Evolutionary conservation across 2,888 invertebrate species (phyloP), one percentile per base, ranked within the genome.

Genomic region (Linnaemya vulpina): DNA sequence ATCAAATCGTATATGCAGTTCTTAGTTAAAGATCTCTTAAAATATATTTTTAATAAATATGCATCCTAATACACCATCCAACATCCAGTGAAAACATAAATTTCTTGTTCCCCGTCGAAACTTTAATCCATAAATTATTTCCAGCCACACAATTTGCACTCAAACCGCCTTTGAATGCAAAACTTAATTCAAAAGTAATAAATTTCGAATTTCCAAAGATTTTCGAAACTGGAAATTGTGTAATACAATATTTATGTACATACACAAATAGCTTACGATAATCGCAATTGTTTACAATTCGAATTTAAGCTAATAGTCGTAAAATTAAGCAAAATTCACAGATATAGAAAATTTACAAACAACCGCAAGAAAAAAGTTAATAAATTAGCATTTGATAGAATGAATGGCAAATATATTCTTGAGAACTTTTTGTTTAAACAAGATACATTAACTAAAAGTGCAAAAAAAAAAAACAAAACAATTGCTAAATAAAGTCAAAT

Each of bases 281-380:
- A 76, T 70, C 55, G 55, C 62, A 78, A 74, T 85, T 85, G 84
- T 85, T 85, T 85, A 85, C 74, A 85, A 63, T 51, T 74, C 40
- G 8, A 49, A 60, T 58, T 84, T 67, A 20, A 67, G 53, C 71
- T 49, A 80, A 84, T 77, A 80, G 75, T 77, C 80, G 76, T 82
- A 76, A 70, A 75, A 70, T 63, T 63, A 20, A 49, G 46, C 35
- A 70, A 53, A 58, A 63, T 73, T 73, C 38, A 40, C 51, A 76
- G 38, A 70, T 25, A 63, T 49, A 38, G 17, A 70, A 76, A 55
- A 70, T 25, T 75, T 81, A 75, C 51, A 38, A 68, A 51, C 17
- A 65, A 51, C 30, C 30, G 30, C 9, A 51, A 51, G 30, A 43
- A 63, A 53, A 60, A 67, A 38, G 46, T 73, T 67, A 74, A 74